phyloP scores from a whole-genome alignment of 2,888 invertebrate genomes.

The Melolontha melolontha region DNA sequence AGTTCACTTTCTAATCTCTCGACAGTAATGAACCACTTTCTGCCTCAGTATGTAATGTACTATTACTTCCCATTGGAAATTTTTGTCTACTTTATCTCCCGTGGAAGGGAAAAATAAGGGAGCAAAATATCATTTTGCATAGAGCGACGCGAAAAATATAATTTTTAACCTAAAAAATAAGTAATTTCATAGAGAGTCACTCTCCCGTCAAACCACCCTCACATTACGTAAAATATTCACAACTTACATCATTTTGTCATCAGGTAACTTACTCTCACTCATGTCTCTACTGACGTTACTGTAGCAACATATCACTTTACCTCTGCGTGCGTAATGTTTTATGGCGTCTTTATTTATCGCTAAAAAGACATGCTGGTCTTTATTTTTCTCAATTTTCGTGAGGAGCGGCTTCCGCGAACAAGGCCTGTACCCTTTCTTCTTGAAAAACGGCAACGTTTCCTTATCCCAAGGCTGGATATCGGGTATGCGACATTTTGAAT shows the following conservation, averaged over 20 bases:
- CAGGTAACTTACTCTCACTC: neutral
- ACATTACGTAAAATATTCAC: too few relatives aligned
- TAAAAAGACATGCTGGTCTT: conserved; percentile 56
- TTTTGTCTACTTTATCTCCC: too few relatives aligned
- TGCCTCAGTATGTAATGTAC: too few relatives aligned
- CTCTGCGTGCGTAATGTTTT: conserved; percentile 54
- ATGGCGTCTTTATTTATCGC: conserved; percentile 55
- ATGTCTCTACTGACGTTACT: conserved; percentile 48
- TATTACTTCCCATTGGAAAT: too few relatives aligned
- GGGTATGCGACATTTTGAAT: conserved; percentile 73
- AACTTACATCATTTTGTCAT: conserved; percentile 10
- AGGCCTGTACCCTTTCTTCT: conserved; percentile 67
- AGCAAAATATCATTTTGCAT: too few relatives aligned
- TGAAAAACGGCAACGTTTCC: conserved; percentile 68
- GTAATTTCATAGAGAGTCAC: too few relatives aligned
- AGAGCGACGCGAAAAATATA: too few relatives aligned
- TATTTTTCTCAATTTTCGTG: conserved; percentile 54
- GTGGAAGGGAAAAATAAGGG: too few relatives aligned
- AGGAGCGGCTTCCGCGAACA: conserved; percentile 64
- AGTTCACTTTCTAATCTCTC: too few relatives aligned
- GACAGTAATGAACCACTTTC: too few relatives aligned
- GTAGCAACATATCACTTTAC: conserved; percentile 53
- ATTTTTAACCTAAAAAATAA: too few relatives aligned
- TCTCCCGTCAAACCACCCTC: too few relatives aligned
- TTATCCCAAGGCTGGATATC: conserved; percentile 71